A percentile compares a stretch with the other conserved stretches of the same genome.
Conservation (phyloP, 1,140 invertebrate genomes). For the Lamellibrachia luymesi region DNA sequence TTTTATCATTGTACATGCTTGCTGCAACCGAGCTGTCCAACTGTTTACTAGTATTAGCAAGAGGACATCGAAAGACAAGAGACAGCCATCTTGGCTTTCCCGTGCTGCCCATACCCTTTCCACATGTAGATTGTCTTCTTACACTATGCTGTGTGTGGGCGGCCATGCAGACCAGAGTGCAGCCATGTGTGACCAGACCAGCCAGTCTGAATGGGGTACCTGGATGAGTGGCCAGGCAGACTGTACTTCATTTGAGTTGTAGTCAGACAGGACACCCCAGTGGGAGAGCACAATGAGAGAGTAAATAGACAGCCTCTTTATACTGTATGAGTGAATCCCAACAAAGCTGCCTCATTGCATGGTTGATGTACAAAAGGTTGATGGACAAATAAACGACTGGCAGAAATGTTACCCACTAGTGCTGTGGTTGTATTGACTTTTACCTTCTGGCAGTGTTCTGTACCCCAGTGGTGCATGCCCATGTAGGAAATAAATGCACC, state of each 20-base stretch:
- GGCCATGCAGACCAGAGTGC: not conserved
- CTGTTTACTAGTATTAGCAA: not conserved
- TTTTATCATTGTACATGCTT: not conserved
- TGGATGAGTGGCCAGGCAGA: not conserved
- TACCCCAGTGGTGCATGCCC: too few species aligned
- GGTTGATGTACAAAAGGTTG: not conserved
- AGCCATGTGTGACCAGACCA: not conserved
- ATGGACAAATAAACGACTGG: not conserved
- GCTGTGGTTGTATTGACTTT: not conserved
- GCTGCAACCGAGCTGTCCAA: not conserved
- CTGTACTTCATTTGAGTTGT: not conserved
- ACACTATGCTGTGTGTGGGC: not conserved
- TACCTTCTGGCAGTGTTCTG: not conserved
- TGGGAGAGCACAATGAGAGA: not conserved
- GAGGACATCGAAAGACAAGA: not conserved
- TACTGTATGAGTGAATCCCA: not conserved
- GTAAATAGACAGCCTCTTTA: not conserved
- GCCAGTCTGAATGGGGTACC: not conserved
- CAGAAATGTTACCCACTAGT: not conserved
- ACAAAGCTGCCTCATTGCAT: not conserved
- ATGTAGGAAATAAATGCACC: not conserved
- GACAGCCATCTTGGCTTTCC: not conserved
- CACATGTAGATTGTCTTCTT: not conserved
- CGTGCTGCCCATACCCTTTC: not conserved
- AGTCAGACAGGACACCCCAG: not conserved